Conservation (phyloP, 2,888 invertebrate species). For the Embidobia sp. region DNA sequence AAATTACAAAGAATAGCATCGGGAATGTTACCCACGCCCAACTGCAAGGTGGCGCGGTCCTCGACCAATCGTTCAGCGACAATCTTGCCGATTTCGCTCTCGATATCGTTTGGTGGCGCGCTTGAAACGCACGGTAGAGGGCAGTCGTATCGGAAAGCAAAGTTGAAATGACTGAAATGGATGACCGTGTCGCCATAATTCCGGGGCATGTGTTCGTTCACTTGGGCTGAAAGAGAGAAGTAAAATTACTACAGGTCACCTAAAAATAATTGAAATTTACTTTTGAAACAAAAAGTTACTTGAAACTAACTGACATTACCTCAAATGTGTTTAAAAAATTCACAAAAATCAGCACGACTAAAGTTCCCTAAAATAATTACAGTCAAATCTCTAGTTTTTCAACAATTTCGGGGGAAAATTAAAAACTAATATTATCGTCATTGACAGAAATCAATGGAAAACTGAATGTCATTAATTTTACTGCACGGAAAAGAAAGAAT, state of each 20-base stretch:
- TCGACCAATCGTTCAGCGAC: slow-evolving; percentile 85
- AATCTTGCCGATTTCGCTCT: slow-evolving; percentile 84
- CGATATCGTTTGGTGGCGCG: slow-evolving; percentile 81
- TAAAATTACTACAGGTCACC: no score
- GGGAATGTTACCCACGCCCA: slow-evolving; percentile 86
- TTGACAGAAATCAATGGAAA: no score
- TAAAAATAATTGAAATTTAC: background rate
- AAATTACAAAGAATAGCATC: slow-evolving; percentile 84
- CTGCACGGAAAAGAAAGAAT: no score
- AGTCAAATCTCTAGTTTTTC: no score
- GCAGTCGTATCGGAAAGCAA: slow-evolving; percentile 82
- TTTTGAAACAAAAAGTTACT: no score
- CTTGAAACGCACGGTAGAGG: slow-evolving; percentile 81
- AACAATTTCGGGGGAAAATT: no score
- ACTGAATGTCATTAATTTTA: no score
- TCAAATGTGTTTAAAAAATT: no score
- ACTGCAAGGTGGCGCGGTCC: slow-evolving; percentile 86
- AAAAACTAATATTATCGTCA: no score
- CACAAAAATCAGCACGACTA: no score
- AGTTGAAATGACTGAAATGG: slow-evolving; percentile 85
- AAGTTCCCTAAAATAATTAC: no score
- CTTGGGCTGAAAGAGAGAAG: slow-evolving; percentile 81
- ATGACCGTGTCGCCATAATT: slow-evolving; percentile 85
- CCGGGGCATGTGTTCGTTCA: slow-evolving; percentile 85
- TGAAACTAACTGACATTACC: no score